Conservation (phyloP, 2,113 vertebrate species). For the Ctenomys sociabilis region DNA sequence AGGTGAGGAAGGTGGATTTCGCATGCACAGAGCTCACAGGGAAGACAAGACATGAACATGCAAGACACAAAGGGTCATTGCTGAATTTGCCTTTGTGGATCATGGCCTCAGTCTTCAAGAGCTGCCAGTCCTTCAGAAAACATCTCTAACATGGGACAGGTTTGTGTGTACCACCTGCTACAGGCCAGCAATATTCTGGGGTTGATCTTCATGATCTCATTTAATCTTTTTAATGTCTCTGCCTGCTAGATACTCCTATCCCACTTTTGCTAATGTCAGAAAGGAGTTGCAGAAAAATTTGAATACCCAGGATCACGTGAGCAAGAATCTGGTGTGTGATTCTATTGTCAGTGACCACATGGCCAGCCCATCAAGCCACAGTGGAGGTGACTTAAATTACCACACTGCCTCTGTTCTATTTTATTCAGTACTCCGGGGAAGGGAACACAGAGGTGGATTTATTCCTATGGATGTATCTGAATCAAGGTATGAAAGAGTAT, state of each 20-base stretch:
- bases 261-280: slow-evolving; percentile 21
- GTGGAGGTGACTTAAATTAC: neutral
- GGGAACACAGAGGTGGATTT: neutral
- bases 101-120: neutral
- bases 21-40: neutral
- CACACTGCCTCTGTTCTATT: neutral
- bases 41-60: neutral
- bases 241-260: neutral
- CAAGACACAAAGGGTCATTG: neutral
- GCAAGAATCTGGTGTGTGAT: slow-evolving; percentile 7
- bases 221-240: slow-evolving; percentile 25
- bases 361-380: neutral
- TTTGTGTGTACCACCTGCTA: neutral
- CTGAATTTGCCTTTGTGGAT: neutral
- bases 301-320: neutral
- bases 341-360: neutral
- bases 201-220: neutral
- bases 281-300: slow-evolving; percentile 29
- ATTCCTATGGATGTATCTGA: neutral
- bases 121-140: slow-evolving; percentile 13
- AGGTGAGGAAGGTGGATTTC: slow-evolving; percentile 68
- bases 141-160: neutral
- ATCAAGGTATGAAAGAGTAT: neutral
- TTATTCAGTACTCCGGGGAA: neutral
- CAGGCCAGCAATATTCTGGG: neutral